Evolutionary conservation across 2,113 vertebrate genomes (phyloP).

Genomic region (Phycodurus eques): DNA sequence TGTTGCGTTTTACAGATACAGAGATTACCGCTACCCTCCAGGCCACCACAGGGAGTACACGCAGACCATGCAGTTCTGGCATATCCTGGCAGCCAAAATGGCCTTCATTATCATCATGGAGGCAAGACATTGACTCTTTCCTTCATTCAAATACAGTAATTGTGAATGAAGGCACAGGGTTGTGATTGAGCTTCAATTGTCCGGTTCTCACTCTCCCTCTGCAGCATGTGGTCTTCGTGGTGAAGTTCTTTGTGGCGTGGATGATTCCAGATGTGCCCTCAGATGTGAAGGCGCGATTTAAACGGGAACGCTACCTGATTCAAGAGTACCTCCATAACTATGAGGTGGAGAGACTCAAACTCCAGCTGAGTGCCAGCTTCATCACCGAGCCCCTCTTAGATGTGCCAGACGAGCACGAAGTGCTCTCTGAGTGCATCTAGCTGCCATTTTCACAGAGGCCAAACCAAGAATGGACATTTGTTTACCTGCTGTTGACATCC

Average conservation of each 20-base stretch:
- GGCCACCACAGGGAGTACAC: slow-evolving; percentile 75
- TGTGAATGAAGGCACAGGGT: not conserved
- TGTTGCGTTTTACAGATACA: slow-evolving; percentile 53
- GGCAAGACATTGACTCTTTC: slow-evolving; percentile 62
- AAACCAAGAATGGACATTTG: slow-evolving; percentile 4
- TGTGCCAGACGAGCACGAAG: slow-evolving; percentile 70
- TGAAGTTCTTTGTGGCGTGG: slow-evolving; percentile 96
- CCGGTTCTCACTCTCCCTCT: not conserved
- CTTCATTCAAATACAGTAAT: not conserved
- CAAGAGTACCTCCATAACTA: slow-evolving; percentile 90
- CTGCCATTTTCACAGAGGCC: slow-evolving; percentile 17
- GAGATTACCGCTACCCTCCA: slow-evolving; percentile 90
- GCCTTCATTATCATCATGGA: slow-evolving; percentile 97
- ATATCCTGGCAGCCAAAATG: slow-evolving; percentile 94
- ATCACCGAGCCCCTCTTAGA: slow-evolving; percentile 71
- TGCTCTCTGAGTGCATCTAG: slow-evolving; percentile 73
- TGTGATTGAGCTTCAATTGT: not conserved
- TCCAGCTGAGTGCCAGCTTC: slow-evolving; percentile 76
- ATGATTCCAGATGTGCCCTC: slow-evolving; percentile 93
- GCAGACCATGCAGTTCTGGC: slow-evolving; percentile 93
- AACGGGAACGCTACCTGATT: slow-evolving; percentile 89
- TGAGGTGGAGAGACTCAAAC: slow-evolving; percentile 83
- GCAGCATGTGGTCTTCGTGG: slow-evolving; percentile 91
- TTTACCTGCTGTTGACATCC: slow-evolving; percentile 7
- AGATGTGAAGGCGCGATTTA: slow-evolving; percentile 86